Base-by-base conservation (phyloP, 2,113 vertebrate genomes). In the Sinocyclocheilus rhinocerous region DNA sequence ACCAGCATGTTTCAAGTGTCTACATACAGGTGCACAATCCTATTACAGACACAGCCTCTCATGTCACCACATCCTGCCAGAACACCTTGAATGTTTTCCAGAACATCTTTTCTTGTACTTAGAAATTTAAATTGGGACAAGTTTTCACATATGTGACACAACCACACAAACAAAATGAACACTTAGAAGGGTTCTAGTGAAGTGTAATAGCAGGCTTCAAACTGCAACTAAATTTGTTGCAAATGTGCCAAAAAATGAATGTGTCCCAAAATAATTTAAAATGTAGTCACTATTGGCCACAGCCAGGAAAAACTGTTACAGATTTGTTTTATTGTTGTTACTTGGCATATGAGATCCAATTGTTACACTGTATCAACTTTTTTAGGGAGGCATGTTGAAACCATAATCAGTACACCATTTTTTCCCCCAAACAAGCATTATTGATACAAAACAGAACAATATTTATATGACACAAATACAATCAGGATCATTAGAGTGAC, bases 11-110 rank as follows among this genome's bases (percentile, higher is more conserved):
- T 78, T 57, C 50, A 79, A 65, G 39, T 65, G 78, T n/a, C 39
- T 63, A 22, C 36, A n/a, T 42, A 79, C 55, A 79, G 77, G 29
- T 61, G 55, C 12, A 63, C 22, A 42, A 42, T 22, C 3, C 22
- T 42, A 48, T 76, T 61, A 77, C 11, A 78, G 11, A 36, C 24
- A 1, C 75, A 33, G 20, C 26, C 75, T 39, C 24, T 29, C 18
- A 63, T 11, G 22, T 81, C 59, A 18, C n/a, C n/a, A 24, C 59
- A 18, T 63, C 33, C 36, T 81, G 78, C 57, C 59, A 57, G 76
- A 78, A 78, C 18, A 36, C 50, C 50, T 77, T 76, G 24, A 76
- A 39, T 70, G 22, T 15, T 75, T 75, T 75, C 72, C 72, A n/a
- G 15, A 75, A 48, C 39, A 24, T 75, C 22, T 48, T 75, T 39